phyloP scores from a whole-genome alignment of 64 coral and sea anemone genomes.

The Astreopora myriophthalma region DNA sequence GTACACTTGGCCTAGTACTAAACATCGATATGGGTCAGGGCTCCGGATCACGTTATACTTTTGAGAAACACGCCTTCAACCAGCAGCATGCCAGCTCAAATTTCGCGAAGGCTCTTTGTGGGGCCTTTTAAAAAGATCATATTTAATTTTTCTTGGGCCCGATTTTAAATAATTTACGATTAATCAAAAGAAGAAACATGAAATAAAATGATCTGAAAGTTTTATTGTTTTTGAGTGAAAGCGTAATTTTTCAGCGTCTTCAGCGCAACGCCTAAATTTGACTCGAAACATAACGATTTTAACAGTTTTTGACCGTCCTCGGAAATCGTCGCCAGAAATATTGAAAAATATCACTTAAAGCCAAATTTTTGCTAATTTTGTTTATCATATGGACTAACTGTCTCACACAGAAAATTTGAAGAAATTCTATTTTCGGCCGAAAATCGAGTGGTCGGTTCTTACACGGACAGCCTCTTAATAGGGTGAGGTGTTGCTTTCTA shows the following conservation, averaged over 20 bases:
- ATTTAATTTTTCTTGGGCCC: not conserved
- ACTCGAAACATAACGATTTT: not conserved
- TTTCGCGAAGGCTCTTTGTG: too few species aligned
- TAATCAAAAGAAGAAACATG: not conserved
- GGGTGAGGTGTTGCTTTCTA: too few species aligned
- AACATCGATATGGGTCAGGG: not conserved
- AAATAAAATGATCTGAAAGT: not conserved
- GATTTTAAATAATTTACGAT: not conserved
- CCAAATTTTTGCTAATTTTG: not conserved
- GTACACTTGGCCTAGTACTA: not conserved
- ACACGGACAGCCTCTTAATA: conserved; percentile 36
- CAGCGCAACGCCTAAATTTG: too few species aligned
- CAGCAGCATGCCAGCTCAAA: too few species aligned
- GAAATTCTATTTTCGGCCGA: conserved; percentile 31
- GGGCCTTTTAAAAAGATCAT: too few species aligned
- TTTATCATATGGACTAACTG: not conserved
- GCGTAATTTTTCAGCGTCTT: too few species aligned
- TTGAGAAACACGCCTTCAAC: too few species aligned
- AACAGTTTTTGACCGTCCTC: not conserved
- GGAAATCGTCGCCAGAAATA: conserved; percentile 17
- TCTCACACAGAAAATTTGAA: not conserved
- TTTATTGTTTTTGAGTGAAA: not conserved
- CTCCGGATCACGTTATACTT: not conserved
- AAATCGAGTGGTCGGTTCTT: conserved; percentile 38
- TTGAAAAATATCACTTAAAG: too few species aligned